Base-by-base conservation (phyloP, 2,888 invertebrate species). In the Eumerus sabulonum region DNA sequence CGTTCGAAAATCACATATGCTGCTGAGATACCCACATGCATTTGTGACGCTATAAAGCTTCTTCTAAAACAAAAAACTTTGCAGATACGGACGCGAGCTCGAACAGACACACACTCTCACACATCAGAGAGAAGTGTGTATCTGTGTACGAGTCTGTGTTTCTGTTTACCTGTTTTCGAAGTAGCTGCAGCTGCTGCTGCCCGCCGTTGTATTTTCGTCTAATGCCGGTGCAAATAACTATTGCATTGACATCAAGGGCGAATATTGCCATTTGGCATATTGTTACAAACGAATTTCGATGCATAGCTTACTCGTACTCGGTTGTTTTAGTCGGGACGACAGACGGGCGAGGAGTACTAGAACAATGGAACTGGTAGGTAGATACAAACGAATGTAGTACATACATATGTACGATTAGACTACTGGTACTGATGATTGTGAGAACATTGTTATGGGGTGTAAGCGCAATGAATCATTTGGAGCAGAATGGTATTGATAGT, bases 181-280 rank as follows among this genome's bases (percentile, higher is more conserved):
- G 47, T 14, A 47, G 57, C 56, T 57, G 47, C 62, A 67, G 62
- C 68, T 79, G 57, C 68, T 79, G 57, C 51, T 53, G 27, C 7
- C 27, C 27, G 27, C 44, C 19, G 35, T 38, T 56, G 67, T 48
- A 77, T 47, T 66, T 62, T 53, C 62, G 45, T 73, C 62, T 66
- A 62, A 67, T 62, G 57, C 67, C 73, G 74, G 74, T 74, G 68
- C 57, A 68, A 64, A 64, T 74, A 79, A 60, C 60, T 66, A 64
- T 79, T 74, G 60, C 79, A 79, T 76, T 79, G 74, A 66, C 74
- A 76, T 79, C 79, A 79, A 79, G 79, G 74, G 79, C 79, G 79
- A 79, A 79, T 79, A 76, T 79, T 79, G 79, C 74, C 79, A 79
- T 76, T 79, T 79, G 79, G 79, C 79, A 70, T 74, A 79, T 74